Conservation (phyloP, 2,113 vertebrate species). For the Nannobrachium achirus region DNA sequence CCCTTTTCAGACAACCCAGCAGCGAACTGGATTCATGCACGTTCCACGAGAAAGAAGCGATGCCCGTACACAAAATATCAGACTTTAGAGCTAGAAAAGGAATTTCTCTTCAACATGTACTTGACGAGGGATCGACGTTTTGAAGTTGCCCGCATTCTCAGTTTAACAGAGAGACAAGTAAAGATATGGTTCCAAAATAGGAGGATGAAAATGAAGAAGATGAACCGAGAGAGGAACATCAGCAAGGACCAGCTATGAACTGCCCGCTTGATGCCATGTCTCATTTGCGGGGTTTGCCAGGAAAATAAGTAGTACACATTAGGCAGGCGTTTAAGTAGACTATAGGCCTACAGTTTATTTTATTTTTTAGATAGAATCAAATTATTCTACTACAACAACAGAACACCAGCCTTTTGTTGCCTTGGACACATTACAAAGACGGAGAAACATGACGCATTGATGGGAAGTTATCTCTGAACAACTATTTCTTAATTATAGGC, state of each 20-base stretch:
- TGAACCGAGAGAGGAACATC: constrained; percentile 92
- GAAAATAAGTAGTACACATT: constrained; percentile 9
- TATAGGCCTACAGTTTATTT: neutral
- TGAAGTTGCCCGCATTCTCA: constrained; percentile 96
- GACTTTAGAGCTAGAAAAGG: constrained; percentile 98
- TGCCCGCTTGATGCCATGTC: constrained; percentile 7
- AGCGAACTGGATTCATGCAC: constrained; percentile 98
- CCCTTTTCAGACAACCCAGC: constrained; percentile 91
- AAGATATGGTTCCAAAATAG: constrained; percentile 99
- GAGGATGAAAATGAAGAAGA: constrained; percentile 99
- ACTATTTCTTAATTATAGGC: too few species aligned
- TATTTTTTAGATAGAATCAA: constrained; percentile 6
- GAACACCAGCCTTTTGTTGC: too few species aligned
- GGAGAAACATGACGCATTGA: too few species aligned
- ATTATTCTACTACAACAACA: too few species aligned
- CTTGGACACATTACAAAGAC: too few species aligned
- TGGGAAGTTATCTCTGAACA: too few species aligned
- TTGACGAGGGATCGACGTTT: constrained; percentile 96
- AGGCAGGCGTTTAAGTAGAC: constrained; percentile 28
- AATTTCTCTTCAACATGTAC: constrained; percentile 99
- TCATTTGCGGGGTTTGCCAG: neutral
- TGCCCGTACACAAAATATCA: constrained; percentile 99
- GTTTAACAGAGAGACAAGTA: constrained; percentile 97
- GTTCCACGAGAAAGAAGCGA: constrained; percentile 96
- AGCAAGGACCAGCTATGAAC: constrained; percentile 84